Evolutionary conservation across 2,113 vertebrate species (phyloP).

Genomic region (Brachionichthys hirsutus): DNA sequence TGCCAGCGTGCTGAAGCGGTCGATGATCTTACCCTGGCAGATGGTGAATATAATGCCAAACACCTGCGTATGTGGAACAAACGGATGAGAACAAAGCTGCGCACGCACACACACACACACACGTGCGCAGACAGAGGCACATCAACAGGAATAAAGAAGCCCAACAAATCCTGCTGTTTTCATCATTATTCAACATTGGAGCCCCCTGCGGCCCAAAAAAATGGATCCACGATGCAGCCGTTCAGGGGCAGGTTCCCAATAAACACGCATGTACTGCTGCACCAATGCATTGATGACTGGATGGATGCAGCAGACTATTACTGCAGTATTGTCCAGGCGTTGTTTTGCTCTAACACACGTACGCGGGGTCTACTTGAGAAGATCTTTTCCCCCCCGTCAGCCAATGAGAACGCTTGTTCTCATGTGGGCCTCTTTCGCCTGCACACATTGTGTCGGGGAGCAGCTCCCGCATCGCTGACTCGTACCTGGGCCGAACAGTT

Average conservation of each 20-base stretch:
- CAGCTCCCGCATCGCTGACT: neutral
- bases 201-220: no score
- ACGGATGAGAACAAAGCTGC: neutral
- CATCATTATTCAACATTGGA: no score
- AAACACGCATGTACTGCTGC: no score
- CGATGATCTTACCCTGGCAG: slow-evolving; percentile 88
- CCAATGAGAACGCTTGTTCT: no score
- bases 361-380: no score
- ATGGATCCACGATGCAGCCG: no score
- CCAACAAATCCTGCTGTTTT: neutral
- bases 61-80: slow-evolving; percentile 75
- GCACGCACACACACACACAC: neutral
- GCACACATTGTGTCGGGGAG: neutral
- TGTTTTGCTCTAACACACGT: no score
- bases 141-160: neutral
- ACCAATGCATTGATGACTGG: no score
- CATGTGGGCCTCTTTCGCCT: neutral
- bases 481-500: slow-evolving; percentile 93
- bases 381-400: no score
- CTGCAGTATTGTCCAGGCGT: neutral
- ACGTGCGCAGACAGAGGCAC: no score
- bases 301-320: neutral
- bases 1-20: slow-evolving; percentile 76
- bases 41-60: slow-evolving; percentile 96
- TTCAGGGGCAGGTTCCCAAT: no score